Conservation (phyloP, 2,888 invertebrate genomes). For the Melanostoma mellinum region DNA sequence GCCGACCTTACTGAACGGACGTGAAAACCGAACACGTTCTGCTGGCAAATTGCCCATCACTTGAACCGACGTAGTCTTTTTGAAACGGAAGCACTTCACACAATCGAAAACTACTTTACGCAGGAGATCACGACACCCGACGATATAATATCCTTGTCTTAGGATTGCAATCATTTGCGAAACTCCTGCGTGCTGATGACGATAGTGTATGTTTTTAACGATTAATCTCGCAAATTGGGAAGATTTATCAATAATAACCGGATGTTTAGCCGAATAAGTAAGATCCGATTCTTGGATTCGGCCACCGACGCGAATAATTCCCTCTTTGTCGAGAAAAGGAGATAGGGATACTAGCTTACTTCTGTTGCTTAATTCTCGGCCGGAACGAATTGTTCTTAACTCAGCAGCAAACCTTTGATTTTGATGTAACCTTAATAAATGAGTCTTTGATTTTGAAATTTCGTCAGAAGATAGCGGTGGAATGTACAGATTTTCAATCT, state of each 20-base stretch:
- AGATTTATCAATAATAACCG: not conserved
- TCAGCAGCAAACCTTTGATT: too few relatives aligned
- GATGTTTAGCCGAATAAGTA: not conserved
- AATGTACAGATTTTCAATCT: too few relatives aligned
- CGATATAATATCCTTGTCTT: not conserved
- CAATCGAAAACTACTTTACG: constrained; percentile 1
- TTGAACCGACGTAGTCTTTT: not conserved
- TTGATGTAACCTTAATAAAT: too few relatives aligned
- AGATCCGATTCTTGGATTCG: not conserved
- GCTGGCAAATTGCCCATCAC: not conserved
- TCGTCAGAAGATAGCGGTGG: too few relatives aligned
- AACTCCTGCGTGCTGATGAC: too few relatives aligned
- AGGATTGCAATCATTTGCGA: not conserved
- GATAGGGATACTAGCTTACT: too few relatives aligned
- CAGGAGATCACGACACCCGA: not conserved
- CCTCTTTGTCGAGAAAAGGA: too few relatives aligned
- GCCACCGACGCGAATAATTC: constrained; percentile 7
- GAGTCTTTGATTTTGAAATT: too few relatives aligned
- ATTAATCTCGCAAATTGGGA: not conserved
- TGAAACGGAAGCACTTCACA: not conserved
- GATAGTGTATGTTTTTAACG: not conserved
- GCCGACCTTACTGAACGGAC: constrained; percentile 15
- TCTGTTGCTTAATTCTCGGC: too few relatives aligned
- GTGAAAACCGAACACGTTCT: constrained; percentile 16
- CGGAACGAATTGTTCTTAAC: too few relatives aligned